Evolutionary conservation across 2,113 vertebrate species (phyloP).

Genomic region (Microtus montanus): DNA sequence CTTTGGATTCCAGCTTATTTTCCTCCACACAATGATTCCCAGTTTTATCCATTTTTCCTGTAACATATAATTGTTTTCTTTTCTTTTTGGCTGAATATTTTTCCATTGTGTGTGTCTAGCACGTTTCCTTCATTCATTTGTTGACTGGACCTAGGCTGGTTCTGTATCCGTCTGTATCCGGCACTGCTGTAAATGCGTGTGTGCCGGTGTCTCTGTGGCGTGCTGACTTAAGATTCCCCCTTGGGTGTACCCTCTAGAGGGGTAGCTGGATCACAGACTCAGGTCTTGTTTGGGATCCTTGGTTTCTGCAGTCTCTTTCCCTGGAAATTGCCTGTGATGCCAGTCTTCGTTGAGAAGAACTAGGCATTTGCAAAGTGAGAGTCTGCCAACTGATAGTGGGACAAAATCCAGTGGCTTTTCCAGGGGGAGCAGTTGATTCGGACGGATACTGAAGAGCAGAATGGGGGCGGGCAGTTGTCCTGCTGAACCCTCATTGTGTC

Average conservation of each 20-base stretch:
- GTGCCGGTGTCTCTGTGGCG: not conserved
- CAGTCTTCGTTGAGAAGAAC: slow-evolving; percentile 39
- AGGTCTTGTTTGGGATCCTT: not conserved
- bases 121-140: not conserved
- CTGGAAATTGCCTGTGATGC: not conserved
- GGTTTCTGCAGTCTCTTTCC: not conserved
- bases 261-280: not conserved
- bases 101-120: not conserved
- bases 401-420: not conserved
- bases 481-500: not conserved
- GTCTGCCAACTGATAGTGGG: not conserved
- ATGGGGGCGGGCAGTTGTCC: not conserved
- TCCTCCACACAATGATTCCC: not conserved
- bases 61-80: not conserved
- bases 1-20: not conserved
- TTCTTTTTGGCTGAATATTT: not conserved
- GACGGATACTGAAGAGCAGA: not conserved
- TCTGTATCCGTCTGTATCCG: not conserved
- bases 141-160: not conserved
- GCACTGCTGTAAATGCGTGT: too few species aligned
- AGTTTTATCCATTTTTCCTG: not conserved
- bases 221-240: not conserved
- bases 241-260: not conserved
- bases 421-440: not conserved
- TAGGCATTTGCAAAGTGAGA: slow-evolving; percentile 10